Evolutionary conservation across 2,797 vertebrate species (phyloP).

Genomic region (Trematomus bernacchii): DNA sequence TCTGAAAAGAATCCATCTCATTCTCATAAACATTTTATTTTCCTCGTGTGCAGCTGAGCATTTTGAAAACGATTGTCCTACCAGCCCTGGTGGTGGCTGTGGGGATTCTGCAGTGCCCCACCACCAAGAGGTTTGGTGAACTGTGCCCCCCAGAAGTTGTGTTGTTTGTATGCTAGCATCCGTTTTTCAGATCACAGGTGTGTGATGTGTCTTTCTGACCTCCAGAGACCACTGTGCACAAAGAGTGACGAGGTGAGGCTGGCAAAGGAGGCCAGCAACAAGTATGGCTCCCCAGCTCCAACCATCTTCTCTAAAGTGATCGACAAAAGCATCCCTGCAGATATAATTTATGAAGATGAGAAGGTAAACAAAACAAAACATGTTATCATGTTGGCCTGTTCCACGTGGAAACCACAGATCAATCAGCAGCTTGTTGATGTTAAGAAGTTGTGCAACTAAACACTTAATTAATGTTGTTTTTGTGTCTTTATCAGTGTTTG

Average conservation of each 20-base stretch:
- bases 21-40: constrained; percentile 13
- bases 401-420: constrained; percentile 17
- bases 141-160: background rate
- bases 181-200: too few relatives aligned
- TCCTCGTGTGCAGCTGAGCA: background rate
- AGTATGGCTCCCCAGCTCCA: constrained; percentile 74
- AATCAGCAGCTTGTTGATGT: background rate
- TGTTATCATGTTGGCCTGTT: background rate
- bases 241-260: constrained; percentile 85
- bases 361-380: constrained; percentile 82
- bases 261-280: constrained; percentile 82
- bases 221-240: constrained; percentile 74
- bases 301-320: constrained; percentile 95
- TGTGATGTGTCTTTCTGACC: background rate
- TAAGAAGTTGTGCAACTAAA: background rate
- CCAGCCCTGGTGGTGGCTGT: constrained; percentile 33
- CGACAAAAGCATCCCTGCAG: constrained; percentile 89
- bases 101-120: constrained; percentile 16
- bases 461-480: background rate
- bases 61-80: background rate
- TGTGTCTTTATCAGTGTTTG: constrained; percentile 86
- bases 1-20: background rate
- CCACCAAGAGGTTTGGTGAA: constrained; percentile 52
- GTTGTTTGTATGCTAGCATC: background rate
- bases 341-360: constrained; percentile 93